Base-by-base conservation (phyloP, 2,888 invertebrate genomes). In the Molanna angustata region DNA sequence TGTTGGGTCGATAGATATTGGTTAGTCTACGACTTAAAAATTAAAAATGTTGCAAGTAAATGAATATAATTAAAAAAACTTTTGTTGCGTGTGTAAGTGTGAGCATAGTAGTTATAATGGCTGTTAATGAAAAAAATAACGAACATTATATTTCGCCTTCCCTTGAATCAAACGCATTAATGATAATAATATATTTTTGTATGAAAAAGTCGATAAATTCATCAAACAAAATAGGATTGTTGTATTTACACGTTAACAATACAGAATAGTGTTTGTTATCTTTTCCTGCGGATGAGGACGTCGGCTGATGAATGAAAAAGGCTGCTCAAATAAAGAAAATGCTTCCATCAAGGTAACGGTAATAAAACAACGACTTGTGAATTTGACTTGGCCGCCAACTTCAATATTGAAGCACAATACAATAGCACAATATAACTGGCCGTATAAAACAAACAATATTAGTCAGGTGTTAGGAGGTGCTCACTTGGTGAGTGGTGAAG, bases 281-380 rank as follows among this genome's bases (percentile, higher is more conserved):
- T 57, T 43, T 50, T 39, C 56, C 56, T 53, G 41, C 57, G 57
- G 57, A 57, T 54, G 57, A 57, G 57, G 57, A 53, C 53, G 56
- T 53, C 37, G 39, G 50, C 39, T 17, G 33, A 27, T 27, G 27
- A 27, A 27, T 27, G 27, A 27, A 27, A 27, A 27, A 27, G 27
- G 27, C 27, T 7, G 27, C 27, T 27, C 4, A 13, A 4, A n/a
- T 7, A 7, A 35, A 35, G 6, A 13, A 7, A 35, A 35, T 35
- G 4, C 4, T 35, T 39, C 43, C 37, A 17, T 41, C 50, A 50
- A 50, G 50, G 50, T 44, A 50, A 50, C 50, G 35, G 43, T 50
- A 22, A 44, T 37, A 35, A 32, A 40, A 6, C 19, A 32, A 7
- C 42, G 13, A n/a, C 17, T 20, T 21, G 20, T 17, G 21, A 19